Evolutionary conservation across 2,797 vertebrate species (phyloP), one percentile per base, ranked within the genome.

Genomic region (Fringilla coelebs): DNA sequence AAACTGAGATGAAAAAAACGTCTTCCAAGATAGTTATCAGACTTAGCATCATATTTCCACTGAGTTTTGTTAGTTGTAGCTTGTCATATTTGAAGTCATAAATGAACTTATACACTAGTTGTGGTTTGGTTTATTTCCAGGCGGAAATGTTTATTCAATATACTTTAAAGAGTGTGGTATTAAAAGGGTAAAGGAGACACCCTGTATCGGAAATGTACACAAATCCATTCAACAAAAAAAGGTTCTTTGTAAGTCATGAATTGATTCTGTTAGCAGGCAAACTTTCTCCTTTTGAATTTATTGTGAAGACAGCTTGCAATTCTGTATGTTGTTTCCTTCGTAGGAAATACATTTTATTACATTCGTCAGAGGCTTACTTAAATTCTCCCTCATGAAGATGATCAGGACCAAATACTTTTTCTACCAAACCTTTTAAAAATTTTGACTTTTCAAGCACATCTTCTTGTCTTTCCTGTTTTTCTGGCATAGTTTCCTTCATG

Each of bases 71-170:
- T 61, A 61, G 28, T 41, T 83, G 65, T 71, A 85, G n/a, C 32
- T 41, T 60, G 32, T 55, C 14, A 20, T 78, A 71, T 83, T 89
- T 91, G 22, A 89, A 90, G 18, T 45, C 5, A 71, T 94, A 79
- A 72, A 73, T 89, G 55, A 71, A 77, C 31, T 84, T 81, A 8
- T 66, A 31, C n/a, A 14, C 41, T 55, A 66, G 58, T 34, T 88
- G 79, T 85, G 81, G 70, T 78, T 95, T 93, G 80, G 55, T 87
- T 85, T 82, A 57, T 87, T 91, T 85, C 79, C 72, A 65, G 38
- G 15, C 8, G 4, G 10, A 67, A 26, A 54, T 90, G 52, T 88
- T 89, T 92, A 74, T 85, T 92, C 28, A 58, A 11, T 74, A 24
- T 55, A 55, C 46, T 85, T 43, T 79, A 49, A 90, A 79, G 32